These are phyloP conservation scores for Ailurus styani DNA, from an alignment of 2,113 vertebrate genomes.

Conservation along the genomic window DNA sequence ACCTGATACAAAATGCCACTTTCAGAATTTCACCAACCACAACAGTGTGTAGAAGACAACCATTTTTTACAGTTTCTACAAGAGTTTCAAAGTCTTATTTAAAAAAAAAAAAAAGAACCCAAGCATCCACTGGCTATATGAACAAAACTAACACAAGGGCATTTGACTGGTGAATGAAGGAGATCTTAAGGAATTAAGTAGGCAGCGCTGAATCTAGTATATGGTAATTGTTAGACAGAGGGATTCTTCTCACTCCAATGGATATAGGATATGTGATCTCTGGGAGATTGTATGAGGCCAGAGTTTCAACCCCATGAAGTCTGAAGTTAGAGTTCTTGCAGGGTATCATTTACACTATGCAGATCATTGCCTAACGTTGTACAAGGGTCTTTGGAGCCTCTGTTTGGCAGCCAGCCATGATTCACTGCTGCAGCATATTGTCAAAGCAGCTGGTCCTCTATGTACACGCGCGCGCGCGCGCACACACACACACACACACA, in stretches of 20 bases:
- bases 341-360: background rate
- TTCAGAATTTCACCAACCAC: background rate
- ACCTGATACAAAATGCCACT: background rate
- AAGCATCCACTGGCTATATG: background rate
- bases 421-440: slow-evolving; percentile 5
- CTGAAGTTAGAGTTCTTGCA: background rate
- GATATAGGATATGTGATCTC: background rate
- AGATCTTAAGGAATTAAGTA: background rate
- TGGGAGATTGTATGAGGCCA: background rate
- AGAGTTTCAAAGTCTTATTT: background rate
- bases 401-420: slow-evolving; percentile 36
- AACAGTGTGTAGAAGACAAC: background rate
- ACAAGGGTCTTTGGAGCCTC: slow-evolving; percentile 32
- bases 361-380: slow-evolving; percentile 1
- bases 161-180: background rate
- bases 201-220: background rate
- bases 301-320: background rate
- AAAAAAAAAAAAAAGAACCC: background rate
- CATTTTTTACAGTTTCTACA: background rate
- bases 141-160: background rate
- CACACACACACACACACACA: background rate
- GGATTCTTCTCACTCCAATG: background rate
- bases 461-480: background rate
- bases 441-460: slow-evolving; percentile 29
- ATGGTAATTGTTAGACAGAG: background rate